Evolutionary conservation across 1,140 invertebrate species (phyloP).

Genomic region (Diachasma alloeum): DNA sequence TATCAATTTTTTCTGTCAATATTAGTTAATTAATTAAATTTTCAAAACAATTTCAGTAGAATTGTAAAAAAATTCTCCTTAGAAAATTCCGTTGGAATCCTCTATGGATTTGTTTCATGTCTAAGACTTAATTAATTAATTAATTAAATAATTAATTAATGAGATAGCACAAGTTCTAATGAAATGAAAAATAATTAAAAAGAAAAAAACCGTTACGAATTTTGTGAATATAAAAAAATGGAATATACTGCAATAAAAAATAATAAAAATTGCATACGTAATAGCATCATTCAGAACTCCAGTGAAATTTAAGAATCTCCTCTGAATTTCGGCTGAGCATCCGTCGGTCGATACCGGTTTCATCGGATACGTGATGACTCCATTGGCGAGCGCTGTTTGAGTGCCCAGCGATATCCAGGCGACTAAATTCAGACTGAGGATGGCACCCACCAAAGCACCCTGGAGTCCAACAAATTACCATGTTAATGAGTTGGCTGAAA

Average conservation of each 20-base stretch:
- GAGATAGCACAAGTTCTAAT: too few species aligned
- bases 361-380: constrained; percentile 67
- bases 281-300: constrained; percentile 37
- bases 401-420: constrained; percentile 88
- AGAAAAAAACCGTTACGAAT: too few species aligned
- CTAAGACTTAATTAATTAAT: too few species aligned
- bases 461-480: constrained; percentile 49
- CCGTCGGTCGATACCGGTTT: constrained; percentile 71
- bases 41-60: too few species aligned
- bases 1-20: too few species aligned
- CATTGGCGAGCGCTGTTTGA: constrained; percentile 75
- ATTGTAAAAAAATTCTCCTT: too few species aligned
- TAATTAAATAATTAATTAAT: too few species aligned
- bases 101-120: too few species aligned
- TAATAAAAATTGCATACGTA: constrained; percentile 37
- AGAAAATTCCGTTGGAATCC: too few species aligned
- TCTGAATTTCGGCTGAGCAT: constrained; percentile 62
- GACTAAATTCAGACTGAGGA: constrained; percentile 74
- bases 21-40: too few species aligned
- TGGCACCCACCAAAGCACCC: constrained; percentile 81
- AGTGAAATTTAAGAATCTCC: constrained; percentile 40
- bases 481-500: constrained; percentile 14
- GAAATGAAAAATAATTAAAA: too few species aligned
- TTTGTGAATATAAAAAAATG: too few species aligned
- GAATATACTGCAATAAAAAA: background rate